Evolutionary conservation across 2,113 vertebrate species (phyloP).

Genomic region (Rhynchomys soricoides): DNA sequence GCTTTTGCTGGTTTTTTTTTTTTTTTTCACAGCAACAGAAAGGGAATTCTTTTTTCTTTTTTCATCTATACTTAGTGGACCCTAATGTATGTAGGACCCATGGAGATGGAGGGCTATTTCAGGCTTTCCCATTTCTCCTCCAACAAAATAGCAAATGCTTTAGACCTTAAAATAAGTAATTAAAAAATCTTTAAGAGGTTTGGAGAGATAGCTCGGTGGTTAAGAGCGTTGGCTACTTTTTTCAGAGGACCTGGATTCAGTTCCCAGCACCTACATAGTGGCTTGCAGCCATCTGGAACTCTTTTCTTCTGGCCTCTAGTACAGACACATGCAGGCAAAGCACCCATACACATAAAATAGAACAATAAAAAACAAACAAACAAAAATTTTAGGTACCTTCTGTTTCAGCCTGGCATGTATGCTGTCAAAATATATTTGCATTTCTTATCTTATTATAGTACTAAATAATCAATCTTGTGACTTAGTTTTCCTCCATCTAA

Average conservation of each 20-base stretch:
- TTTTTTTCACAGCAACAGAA: neutral
- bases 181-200: neutral
- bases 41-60: neutral
- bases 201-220: neutral
- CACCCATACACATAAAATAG: neutral
- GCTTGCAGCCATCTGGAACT: neutral
- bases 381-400: constrained; percentile 20
- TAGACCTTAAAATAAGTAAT: constrained; percentile 7
- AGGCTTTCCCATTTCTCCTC: constrained; percentile 1
- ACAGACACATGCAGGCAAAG: neutral
- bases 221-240: neutral
- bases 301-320: neutral
- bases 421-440: constrained; percentile 6
- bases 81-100: neutral
- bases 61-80: neutral
- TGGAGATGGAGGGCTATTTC: neutral
- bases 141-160: constrained; percentile 11
- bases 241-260: neutral
- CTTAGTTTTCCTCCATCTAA: constrained; percentile 7
- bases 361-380: neutral
- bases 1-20: neutral
- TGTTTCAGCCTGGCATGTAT: constrained; percentile 37
- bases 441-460: constrained; percentile 13
- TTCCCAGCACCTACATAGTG: neutral
- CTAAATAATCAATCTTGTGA: constrained; percentile 35